phyloP scores from a whole-genome alignment of 2,113 vertebrate genomes.

The Sinocyclocheilus anshuiensis region DNA sequence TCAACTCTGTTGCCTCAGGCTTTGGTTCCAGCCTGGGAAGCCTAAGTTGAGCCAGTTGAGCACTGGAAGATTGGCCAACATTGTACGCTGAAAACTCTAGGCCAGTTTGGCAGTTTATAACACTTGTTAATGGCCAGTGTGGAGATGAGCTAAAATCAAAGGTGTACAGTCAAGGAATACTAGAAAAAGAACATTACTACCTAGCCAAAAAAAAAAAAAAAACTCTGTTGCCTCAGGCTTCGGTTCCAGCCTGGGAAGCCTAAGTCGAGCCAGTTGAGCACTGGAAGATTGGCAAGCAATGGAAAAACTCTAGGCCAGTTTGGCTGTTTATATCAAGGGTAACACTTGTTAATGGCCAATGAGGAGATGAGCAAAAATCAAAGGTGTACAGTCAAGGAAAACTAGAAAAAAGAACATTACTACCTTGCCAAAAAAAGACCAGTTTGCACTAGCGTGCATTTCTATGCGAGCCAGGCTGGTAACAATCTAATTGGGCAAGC shows the following conservation, averaged over 20 bases:
- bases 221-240: slow-evolving; percentile 69
- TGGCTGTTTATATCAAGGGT: slow-evolving; percentile 6
- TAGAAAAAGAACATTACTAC: background rate
- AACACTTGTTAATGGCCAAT: background rate
- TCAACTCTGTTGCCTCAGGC: slow-evolving; percentile 70
- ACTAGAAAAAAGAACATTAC: background rate
- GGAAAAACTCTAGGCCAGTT: background rate
- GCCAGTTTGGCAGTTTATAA: slow-evolving; percentile 14
- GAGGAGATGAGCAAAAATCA: background rate
- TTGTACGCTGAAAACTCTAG: slow-evolving; percentile 3
- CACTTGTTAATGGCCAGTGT: background rate
- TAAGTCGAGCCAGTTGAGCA: slow-evolving; percentile 1
- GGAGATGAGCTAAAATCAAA: background rate
- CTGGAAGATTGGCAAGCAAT: background rate
- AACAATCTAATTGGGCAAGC: background rate
- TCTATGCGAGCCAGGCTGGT: background rate
- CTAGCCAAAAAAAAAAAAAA: slow-evolving; percentile 6
- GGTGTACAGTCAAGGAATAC: background rate
- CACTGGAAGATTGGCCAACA: slow-evolving; percentile 5
- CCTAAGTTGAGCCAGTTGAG: background rate
- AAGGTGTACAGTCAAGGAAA: background rate
- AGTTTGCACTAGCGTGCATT: background rate
- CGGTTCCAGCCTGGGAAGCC: slow-evolving; percentile 64
- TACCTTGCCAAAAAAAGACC: background rate
- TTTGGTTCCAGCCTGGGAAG: slow-evolving; percentile 66